Evolutionary conservation across 2,113 vertebrate species (phyloP), one percentile per base, ranked within the genome.

Genomic region (Girardinichthys multiradiatus): DNA sequence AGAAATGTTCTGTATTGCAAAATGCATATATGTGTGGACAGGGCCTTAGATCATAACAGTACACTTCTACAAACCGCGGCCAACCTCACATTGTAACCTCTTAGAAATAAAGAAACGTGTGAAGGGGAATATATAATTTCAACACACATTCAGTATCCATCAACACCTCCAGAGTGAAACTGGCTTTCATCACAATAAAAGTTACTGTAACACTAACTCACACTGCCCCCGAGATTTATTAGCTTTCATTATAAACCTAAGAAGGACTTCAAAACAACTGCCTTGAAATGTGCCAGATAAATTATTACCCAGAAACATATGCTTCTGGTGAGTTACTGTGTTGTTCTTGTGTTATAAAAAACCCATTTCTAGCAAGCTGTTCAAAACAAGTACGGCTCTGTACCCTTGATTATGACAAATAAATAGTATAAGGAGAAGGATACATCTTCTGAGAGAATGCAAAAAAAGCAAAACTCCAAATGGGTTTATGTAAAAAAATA

Each of bases 331-430:
- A 76, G 79, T 69, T 73, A 69, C 72, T 59, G 84, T 72, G 63
- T 66, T 80, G 72, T 62, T 17, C 57, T 62, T 79, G 77, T 65
- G 73, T 71, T 82, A 54, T 54, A 69, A 66, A 86, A 31, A 60
- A 77, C 67, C 42, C 27, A 30, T 78, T 85, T 77, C 77, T 51
- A 74, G 86, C 76, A 64, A 73, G 79, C 68, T 42, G 30, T 1
- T 19, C 7, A 3, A 74, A 72, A 93, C 91, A 93, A 88, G 80
- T 77, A 79, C 73, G 21, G 27, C 81, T 79, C 82, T 91, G 88
- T 93, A 72, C 81, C 54, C 86, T 83, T 89, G 83, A 91, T 92
- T 92, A 86, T 59, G 85, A 89, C 86, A 92, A 94, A 93, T 94
- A 92, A 90, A 93, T 90, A 89, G 58, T 21, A 68, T 77, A 71